phyloP scores from a whole-genome alignment of 2,797 vertebrate genomes.

The Anguilla obscura region DNA sequence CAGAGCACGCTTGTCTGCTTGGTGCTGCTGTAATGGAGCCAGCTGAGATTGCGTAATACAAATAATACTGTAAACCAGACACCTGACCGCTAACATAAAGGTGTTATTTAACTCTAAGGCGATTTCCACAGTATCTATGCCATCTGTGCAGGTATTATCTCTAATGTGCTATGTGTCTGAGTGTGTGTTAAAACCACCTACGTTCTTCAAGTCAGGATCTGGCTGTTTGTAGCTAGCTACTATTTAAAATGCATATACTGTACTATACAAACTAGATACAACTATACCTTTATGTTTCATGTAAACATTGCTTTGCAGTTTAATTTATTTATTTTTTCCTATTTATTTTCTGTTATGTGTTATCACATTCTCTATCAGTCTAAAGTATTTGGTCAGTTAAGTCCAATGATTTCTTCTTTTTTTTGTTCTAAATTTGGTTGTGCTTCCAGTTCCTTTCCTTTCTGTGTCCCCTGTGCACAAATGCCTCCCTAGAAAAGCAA shows the following conservation, averaged over 20 bases:
- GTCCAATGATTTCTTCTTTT: neutral
- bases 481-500: neutral
- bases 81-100: too few relatives aligned
- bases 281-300: neutral
- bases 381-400: too few relatives aligned
- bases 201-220: too few relatives aligned
- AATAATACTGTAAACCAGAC: too few relatives aligned
- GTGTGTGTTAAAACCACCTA: too few relatives aligned
- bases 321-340: neutral
- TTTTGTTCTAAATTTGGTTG: neutral
- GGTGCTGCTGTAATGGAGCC: neutral
- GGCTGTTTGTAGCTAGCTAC: neutral
- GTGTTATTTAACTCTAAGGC: too few relatives aligned
- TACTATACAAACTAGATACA: neutral
- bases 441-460: too few relatives aligned
- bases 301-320: neutral
- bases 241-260: neutral
- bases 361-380: too few relatives aligned
- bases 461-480: neutral
- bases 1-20: neutral
- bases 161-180: too few relatives aligned
- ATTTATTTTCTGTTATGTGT: neutral
- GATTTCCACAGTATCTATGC: too few relatives aligned
- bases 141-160: too few relatives aligned
- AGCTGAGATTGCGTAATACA: too few relatives aligned